phyloP scores from a whole-genome alignment of 2,888 invertebrate genomes.

The Dorcus hopei region DNA sequence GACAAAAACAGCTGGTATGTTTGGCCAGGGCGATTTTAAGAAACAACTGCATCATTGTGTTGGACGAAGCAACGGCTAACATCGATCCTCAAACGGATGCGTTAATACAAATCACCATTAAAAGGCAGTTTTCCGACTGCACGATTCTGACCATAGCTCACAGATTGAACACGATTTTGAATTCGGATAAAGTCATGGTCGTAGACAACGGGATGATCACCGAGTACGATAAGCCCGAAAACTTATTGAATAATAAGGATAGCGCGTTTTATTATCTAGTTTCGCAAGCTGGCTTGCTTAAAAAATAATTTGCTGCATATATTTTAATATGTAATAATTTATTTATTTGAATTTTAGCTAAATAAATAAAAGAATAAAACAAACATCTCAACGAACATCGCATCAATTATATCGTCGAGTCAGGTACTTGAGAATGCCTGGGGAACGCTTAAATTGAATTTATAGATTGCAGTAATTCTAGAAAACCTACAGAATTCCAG shows the following conservation, averaged over 20 bases:
- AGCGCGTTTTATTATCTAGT: conserved; percentile 66
- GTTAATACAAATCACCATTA: conserved; percentile 70
- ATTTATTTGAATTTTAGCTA: conserved; percentile 5
- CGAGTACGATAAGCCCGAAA: conserved; percentile 73
- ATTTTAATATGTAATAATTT: not conserved
- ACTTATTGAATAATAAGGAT: conserved; percentile 57
- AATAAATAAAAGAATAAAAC: not conserved
- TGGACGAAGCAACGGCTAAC: conserved; percentile 74
- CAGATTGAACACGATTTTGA: conserved; percentile 78
- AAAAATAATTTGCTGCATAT: not conserved
- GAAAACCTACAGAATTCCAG: too few species aligned
- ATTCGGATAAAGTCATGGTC: conserved; percentile 76
- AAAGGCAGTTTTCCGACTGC: conserved; percentile 67
- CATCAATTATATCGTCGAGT: not conserved
- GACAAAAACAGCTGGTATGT: conserved; percentile 65
- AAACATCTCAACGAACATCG: not conserved
- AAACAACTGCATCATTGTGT: conserved; percentile 37
- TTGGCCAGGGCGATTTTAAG: conserved; percentile 61
- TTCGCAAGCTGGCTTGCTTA: conserved; percentile 65
- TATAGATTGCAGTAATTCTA: too few species aligned
- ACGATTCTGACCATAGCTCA: conserved; percentile 81
- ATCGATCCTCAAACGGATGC: conserved; percentile 73
- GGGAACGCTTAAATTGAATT: too few species aligned
- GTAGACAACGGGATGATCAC: conserved; percentile 71
- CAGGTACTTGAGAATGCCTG: too few species aligned